These are phyloP conservation scores for Mythimna vitellina DNA, from an alignment of 2,888 invertebrate genomes.

Conservation along the genomic window DNA sequence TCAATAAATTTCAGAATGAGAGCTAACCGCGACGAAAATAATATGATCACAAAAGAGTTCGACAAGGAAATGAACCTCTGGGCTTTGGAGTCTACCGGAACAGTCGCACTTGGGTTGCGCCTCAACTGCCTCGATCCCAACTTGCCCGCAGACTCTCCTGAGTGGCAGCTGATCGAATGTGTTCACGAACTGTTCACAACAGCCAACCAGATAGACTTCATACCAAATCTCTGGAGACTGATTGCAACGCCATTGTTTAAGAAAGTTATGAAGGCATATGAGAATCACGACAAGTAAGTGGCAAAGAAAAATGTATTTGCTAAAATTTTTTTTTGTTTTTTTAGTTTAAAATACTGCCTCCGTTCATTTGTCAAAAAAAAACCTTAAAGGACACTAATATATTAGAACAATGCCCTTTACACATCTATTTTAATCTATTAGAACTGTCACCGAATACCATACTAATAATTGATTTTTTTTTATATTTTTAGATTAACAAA, in stretches of 20 bases:
- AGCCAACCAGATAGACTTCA: conserved; percentile 76
- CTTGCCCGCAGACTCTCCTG: conserved; percentile 78
- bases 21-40: conserved; percentile 84
- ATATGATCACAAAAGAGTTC: conserved; percentile 90
- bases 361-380: not conserved
- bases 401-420: too few species aligned
- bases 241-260: conserved; percentile 75
- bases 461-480: not conserved
- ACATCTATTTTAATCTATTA: too few species aligned
- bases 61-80: conserved; percentile 91
- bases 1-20: conserved; percentile 81
- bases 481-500: conserved; percentile 43
- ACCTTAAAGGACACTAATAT: not conserved
- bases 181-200: conserved; percentile 75
- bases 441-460: not conserved
- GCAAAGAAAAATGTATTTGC: too few species aligned
- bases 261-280: conserved; percentile 78
- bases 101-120: conserved; percentile 82
- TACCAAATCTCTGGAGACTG: conserved; percentile 77
- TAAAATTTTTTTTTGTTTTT: not conserved
- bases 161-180: conserved; percentile 75
- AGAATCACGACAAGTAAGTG: conserved; percentile 77
- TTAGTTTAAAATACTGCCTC: not conserved
- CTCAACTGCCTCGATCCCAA: conserved; percentile 79
- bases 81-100: conserved; percentile 91